Percentiles rank a stretch among this genome's conserved stretches.
Conservation (phyloP, 1,140 invertebrate genomes). For the Andrena cerasifolii region DNA sequence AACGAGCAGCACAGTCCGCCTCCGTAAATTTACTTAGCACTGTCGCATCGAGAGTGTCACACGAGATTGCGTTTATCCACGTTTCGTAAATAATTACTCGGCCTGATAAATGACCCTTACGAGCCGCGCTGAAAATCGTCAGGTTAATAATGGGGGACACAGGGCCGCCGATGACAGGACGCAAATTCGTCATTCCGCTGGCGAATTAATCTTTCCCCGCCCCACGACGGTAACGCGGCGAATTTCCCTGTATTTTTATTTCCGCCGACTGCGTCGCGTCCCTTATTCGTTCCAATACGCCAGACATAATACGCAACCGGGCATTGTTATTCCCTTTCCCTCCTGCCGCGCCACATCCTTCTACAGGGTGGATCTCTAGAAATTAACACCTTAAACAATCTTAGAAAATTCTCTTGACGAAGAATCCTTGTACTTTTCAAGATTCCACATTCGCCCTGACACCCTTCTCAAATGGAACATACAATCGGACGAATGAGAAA, state of each 20-base stretch:
- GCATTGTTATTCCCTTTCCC: constrained; percentile 43
- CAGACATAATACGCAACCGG: constrained; percentile 30
- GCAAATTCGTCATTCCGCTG: constrained; percentile 38
- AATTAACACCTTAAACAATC: neutral
- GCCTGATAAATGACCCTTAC: constrained; percentile 34
- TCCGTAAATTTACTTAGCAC: constrained; percentile 16
- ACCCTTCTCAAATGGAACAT: too few species aligned
- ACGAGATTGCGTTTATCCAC: constrained; percentile 24
- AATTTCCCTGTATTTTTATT: constrained; percentile 44
- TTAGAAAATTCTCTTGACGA: neutral
- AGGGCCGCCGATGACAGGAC: constrained; percentile 32
- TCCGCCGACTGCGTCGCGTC: neutral
- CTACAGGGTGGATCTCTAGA: neutral
- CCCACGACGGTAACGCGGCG: constrained; percentile 1
- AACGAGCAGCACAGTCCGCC: neutral
- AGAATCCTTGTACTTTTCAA: too few species aligned
- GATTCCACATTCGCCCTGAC: too few species aligned
- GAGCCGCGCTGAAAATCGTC: constrained; percentile 17
- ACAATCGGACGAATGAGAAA: too few species aligned
- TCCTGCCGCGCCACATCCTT: constrained; percentile 38
- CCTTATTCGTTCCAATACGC: constrained; percentile 51
- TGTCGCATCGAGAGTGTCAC: constrained; percentile 2
- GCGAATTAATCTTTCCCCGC: constrained; percentile 45
- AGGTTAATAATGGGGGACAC: constrained; percentile 38
- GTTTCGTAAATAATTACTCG: constrained; percentile 38